Base-by-base conservation (phyloP, 2,888 invertebrate species). In the Microctonus brassicae region DNA sequence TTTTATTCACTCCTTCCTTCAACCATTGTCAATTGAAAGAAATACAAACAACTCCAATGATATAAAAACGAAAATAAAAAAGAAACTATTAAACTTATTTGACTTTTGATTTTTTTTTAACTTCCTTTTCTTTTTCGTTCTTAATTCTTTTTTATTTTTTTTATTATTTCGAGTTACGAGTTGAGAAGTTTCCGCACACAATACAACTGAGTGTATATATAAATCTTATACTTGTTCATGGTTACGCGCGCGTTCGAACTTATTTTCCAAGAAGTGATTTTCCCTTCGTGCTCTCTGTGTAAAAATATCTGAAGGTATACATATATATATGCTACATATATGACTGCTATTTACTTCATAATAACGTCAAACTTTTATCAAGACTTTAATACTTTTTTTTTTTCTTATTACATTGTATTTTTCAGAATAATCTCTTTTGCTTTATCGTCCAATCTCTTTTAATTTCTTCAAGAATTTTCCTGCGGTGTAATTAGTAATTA, bases 111-210 rank as follows among this genome's bases (percentile, higher is more conserved):
- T 62, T 62, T 62, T 62, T 55, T 63, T 24, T 53, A 17, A 47
- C n/a, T n/a, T n/a, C n/a, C 17, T 17, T 67, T n/a, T 53, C 34
- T 52, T 22, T 62, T 34, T 29, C 34, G 36, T n/a, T n/a, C n/a
- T n/a, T n/a, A n/a, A n/a, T n/a, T n/a, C n/a, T 67, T 60, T 58
- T n/a, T 58, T 58, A 3, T 29, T 7, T 29, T 29, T 3, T 7
- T 7, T 29, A 5, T 7, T 7, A 5, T 29, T 29, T 62, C 69
- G 63, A 55, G 55, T 69, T 62, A 24, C 39, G 55, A 68, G 62
- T 69, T 69, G 39, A 63, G 55, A 69, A 69, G 69, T 69, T 69
- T 62, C 55, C 61, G 55, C 53, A 42, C 39, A 62, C 69, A 69
- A 68, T 61, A 61, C 60, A 68, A 36, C 60, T 33, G 47, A 61